Evolutionary conservation across 1,140 invertebrate species (phyloP).

Genomic region (Penaeus chinensis): DNA sequence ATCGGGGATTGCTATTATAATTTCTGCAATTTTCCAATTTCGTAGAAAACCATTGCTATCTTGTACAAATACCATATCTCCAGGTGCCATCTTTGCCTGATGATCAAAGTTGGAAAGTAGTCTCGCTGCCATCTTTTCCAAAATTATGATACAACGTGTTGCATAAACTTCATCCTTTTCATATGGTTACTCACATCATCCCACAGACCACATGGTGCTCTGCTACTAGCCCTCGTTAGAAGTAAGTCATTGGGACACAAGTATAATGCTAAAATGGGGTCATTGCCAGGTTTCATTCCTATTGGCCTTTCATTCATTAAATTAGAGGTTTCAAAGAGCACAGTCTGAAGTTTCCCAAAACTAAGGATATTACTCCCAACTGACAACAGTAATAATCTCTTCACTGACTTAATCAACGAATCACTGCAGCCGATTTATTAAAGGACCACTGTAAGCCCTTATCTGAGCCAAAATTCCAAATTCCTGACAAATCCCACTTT

Average conservation of each 20-base stretch:
- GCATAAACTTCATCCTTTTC: too few relatives aligned
- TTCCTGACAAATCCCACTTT: background rate
- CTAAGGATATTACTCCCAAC: background rate
- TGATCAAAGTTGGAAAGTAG: too few relatives aligned
- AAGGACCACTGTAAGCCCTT: background rate
- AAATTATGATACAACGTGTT: too few relatives aligned
- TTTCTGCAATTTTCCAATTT: background rate
- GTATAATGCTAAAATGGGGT: background rate
- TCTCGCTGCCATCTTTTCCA: too few relatives aligned
- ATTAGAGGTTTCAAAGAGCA: background rate
- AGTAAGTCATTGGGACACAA: constrained; percentile 13
- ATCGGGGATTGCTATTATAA: background rate
- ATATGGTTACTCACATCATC: too few relatives aligned
- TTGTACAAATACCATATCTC: too few relatives aligned
- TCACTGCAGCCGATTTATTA: background rate
- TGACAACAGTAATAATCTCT: background rate
- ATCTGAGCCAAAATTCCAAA: background rate
- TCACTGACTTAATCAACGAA: background rate
- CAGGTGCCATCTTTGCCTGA: too few relatives aligned
- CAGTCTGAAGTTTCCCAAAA: background rate
- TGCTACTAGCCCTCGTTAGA: background rate
- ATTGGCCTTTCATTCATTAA: background rate
- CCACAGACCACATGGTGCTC: too few relatives aligned
- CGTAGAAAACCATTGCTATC: background rate
- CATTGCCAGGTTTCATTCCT: background rate